phyloP scores from a whole-genome alignment of 2,797 vertebrate genomes.

The Poliocrania exsul region DNA sequence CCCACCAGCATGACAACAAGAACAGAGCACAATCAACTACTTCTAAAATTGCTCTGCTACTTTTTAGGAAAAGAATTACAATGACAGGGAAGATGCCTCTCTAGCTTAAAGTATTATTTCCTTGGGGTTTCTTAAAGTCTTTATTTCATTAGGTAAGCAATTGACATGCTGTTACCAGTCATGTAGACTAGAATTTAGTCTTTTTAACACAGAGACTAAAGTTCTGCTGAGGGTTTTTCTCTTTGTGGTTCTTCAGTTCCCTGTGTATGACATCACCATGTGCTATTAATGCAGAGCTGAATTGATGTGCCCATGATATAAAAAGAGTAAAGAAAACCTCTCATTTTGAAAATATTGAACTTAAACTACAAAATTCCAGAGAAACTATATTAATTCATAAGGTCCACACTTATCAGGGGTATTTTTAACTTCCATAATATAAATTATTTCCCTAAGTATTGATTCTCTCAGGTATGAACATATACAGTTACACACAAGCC shows the following conservation, averaged over 20 bases:
- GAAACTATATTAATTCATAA: background rate
- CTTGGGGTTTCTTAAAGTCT: background rate
- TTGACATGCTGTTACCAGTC: background rate
- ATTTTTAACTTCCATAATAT: background rate
- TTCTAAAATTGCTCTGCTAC: background rate
- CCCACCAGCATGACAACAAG: background rate
- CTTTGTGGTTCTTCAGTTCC: background rate
- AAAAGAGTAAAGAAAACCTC: background rate
- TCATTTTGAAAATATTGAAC: background rate
- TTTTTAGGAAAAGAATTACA: background rate
- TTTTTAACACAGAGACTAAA: background rate
- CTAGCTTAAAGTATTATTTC: background rate
- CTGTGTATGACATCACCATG: background rate
- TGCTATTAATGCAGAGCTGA: background rate
- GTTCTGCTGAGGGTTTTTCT: background rate
- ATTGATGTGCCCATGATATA: background rate
- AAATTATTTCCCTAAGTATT: background rate
- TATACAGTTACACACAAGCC: background rate
- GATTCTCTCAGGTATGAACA: background rate
- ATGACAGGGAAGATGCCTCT: background rate
- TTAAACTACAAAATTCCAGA: background rate
- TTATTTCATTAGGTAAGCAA: background rate
- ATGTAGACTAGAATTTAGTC: background rate
- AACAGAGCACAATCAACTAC: background rate
- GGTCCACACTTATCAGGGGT: fast-evolving